Conservation (phyloP, 2,888 invertebrate species). For the Polyploca ridens region DNA sequence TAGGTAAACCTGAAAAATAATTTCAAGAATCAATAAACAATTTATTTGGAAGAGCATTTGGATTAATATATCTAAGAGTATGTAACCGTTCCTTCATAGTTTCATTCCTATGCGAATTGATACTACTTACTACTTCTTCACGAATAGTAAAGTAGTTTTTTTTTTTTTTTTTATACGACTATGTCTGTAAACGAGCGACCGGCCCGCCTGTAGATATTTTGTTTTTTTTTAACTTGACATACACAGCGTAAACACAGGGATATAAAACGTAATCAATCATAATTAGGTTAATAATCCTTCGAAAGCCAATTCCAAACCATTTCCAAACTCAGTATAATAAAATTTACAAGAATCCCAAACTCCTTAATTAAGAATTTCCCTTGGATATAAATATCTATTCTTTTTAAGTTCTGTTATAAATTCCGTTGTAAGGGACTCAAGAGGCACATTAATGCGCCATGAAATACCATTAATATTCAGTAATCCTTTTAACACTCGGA, state of each 20-base stretch:
- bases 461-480: conserved; percentile 43
- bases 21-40: too few relatives aligned
- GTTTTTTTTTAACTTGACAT: too few relatives aligned
- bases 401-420: conserved; percentile 32
- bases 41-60: too few relatives aligned
- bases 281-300: not conserved
- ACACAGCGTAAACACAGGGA: not conserved
- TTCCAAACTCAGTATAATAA: not conserved
- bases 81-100: too few relatives aligned
- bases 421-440: conserved; percentile 27
- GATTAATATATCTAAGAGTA: too few relatives aligned
- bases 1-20: too few relatives aligned
- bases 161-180: too few relatives aligned
- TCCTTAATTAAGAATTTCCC: conserved; percentile 21
- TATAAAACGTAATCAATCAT: not conserved
- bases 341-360: conserved; percentile 14
- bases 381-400: conserved; percentile 7
- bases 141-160: too few relatives aligned
- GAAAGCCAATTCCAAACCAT: not conserved
- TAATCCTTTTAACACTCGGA: conserved; percentile 42
- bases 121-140: too few relatives aligned
- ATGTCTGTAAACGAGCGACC: too few relatives aligned
- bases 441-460: conserved; percentile 31
- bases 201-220: too few relatives aligned
- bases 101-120: too few relatives aligned